phyloP scores from a whole-genome alignment of 2,888 invertebrate genomes.

The Neelides folsomi region DNA sequence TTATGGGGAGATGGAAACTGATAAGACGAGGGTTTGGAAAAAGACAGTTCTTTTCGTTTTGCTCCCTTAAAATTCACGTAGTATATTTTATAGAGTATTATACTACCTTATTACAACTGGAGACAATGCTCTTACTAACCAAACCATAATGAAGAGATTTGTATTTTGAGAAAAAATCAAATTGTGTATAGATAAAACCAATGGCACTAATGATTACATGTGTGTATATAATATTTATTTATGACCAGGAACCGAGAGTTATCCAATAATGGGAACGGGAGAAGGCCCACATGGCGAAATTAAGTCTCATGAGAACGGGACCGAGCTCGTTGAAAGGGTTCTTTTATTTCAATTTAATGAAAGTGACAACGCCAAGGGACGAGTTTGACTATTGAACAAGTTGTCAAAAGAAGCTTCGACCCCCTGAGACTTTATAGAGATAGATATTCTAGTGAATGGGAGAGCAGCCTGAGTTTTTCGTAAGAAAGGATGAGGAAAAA shows the following conservation, averaged over 20 bases:
- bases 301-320: conserved; percentile 22
- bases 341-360: conserved; percentile 27
- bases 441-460: conserved; percentile 5
- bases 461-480: too few species aligned
- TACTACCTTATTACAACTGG: too few species aligned
- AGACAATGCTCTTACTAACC: too few species aligned
- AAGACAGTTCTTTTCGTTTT: too few species aligned
- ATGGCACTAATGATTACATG: conserved; percentile 1
- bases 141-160: too few species aligned
- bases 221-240: conserved; percentile 2
- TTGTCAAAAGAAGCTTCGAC: conserved; percentile 22
- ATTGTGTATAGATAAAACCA: not conserved
- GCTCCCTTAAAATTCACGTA: too few species aligned
- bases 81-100: too few species aligned
- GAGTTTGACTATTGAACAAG: conserved; percentile 17
- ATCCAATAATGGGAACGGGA: not conserved
- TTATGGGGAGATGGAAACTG: too few species aligned
- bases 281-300: conserved; percentile 11
- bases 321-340: conserved; percentile 17
- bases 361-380: conserved; percentile 25
- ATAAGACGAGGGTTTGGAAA: too few species aligned
- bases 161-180: not conserved
- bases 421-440: conserved; percentile 25
- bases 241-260: conserved; percentile 5
- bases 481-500: too few species aligned